Evolutionary conservation across 1,140 invertebrate species (phyloP), one percentile per base, ranked within the genome.

Genomic region (Aphelenchoides fujianensis): DNA sequence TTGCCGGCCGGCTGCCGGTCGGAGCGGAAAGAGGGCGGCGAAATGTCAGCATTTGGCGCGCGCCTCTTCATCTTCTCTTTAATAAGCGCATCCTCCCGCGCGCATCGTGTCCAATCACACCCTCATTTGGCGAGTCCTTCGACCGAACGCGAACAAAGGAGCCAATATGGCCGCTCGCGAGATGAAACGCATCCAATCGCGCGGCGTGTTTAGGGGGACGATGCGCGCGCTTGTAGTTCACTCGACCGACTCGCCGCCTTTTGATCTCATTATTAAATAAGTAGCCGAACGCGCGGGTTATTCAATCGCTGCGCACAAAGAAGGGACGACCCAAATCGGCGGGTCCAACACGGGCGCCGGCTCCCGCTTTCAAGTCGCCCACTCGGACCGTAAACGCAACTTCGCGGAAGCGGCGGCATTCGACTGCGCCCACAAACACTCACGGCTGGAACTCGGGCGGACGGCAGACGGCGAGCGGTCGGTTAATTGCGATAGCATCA

Each of bases 101-200:
- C n/a, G n/a, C n/a, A n/a, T n/a, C n/a, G n/a, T n/a, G n/a, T 48
- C 23, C 41, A 23, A 48, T 48, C 41, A 48, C n/a, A n/a, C n/a
- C n/a, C n/a, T n/a, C n/a, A n/a, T n/a, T 48, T 48, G 41, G 41
- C 41, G 23, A 48, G 23, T 48, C n/a, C n/a, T n/a, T n/a, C n/a
- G n/a, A n/a, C n/a, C n/a, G 41, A 48, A 48, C 41, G 23, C 23
- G 41, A 48, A 48, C 41, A 48, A 48, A 48, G 41, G 41, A 48
- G 23, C 12, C 12, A 23, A 48, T 48, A 48, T 48, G 41, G 41
- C 41, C 41, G n/a, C n/a, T n/a, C n/a, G 41, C 12, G 41, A 48
- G 23, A 48, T 48, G 41, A 48, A 48, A 48, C 41, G 41, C 41
- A 48, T 48, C 41, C 41, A 48, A 48, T n/a, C n/a, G n/a, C n/a